Percentiles rank a stretch among this genome's conserved stretches.
phyloP scores from a whole-genome alignment of 1,140 invertebrate species.

The Drosophila serrata region DNA sequence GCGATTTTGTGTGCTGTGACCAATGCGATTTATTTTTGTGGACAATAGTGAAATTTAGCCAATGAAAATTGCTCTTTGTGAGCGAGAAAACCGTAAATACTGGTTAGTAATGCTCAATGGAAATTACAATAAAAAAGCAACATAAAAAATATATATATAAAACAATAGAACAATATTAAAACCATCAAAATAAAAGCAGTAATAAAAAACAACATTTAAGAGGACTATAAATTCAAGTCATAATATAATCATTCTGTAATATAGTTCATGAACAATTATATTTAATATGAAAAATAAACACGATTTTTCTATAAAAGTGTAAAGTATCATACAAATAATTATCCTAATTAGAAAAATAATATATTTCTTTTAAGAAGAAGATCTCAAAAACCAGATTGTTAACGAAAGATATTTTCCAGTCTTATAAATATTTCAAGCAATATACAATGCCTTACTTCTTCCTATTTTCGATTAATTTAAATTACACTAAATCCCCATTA shows the following conservation, averaged over 20 bases:
- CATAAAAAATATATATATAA: background rate
- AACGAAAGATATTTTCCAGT: too few relatives aligned
- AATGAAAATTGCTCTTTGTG: conserved; percentile 25
- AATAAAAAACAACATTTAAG: background rate
- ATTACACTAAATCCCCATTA: background rate
- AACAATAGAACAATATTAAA: background rate
- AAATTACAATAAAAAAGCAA: background rate
- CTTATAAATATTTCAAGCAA: too few relatives aligned
- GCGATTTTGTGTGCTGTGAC: conserved; percentile 51
- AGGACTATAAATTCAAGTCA: background rate
- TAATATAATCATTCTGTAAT: background rate
- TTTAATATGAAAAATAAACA: background rate
- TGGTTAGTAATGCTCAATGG: background rate
- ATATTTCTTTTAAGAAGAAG: too few relatives aligned
- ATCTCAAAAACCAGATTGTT: too few relatives aligned
- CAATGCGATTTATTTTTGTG: conserved; percentile 36
- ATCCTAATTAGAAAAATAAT: too few relatives aligned
- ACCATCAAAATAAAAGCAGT: background rate
- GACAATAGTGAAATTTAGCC: conserved; percentile 28
- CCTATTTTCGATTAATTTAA: background rate
- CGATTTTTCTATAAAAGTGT: too few relatives aligned
- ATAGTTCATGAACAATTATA: background rate
- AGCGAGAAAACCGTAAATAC: background rate
- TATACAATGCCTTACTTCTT: background rate
- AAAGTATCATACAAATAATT: too few relatives aligned